Base-by-base conservation (phyloP, 35 echinoderm and acorn worm species). In the Ophioderma brevispina region DNA sequence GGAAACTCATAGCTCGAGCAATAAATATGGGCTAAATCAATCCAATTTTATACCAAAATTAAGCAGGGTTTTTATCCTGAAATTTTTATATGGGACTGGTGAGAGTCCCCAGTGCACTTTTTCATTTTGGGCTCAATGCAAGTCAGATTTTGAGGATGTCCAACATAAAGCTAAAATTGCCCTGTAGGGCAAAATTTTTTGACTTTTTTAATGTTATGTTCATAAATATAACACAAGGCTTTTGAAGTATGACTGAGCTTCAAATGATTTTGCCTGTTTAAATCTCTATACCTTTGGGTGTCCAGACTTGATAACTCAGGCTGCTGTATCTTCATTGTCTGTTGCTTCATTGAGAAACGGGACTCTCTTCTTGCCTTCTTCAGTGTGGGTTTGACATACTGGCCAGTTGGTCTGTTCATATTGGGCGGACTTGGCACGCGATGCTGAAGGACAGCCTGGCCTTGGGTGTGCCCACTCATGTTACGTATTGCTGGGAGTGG, bases 371-470 rank as follows among this genome's bases (percentile, higher is more conserved):
- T 90, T 86, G 76, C 43, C 15, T 89, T 35, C 64, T 90, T 95
- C 40, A 88, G 59, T 32, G 52, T 78, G 31, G 85, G 94, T 75
- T 91, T 92, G 0, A 80, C 49, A 64, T 95, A 88, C 38, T 81
- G 90, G 38, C 77, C 87, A 31, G 83, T 34, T 35, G 90, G 93
- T 38, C 80, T 93, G 32, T 33, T 36, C 76, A 93, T 92, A 56
- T 81, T 99, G 19, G 97, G 97, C 31, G 97, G 97, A 79, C 97
- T 99, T 4, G 97, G 97, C 1, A 99, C 85, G 35, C 97, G 34
- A 81, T 99, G 94, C 85, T 95, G 87, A 36, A 90, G 37, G 33
- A 93, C 82, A 35, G 83, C 52, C 63, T 37, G n/a, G 92, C 52
- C 79, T 82, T 84, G 32, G 93, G 76, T 28, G 90, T 95, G 94